Percentiles rank a stretch among this genome's conserved stretches.
These are phyloP conservation scores for Cyanocitta stelleri DNA, from an alignment of 2,113 vertebrate genomes.

Conservation along the genomic window DNA sequence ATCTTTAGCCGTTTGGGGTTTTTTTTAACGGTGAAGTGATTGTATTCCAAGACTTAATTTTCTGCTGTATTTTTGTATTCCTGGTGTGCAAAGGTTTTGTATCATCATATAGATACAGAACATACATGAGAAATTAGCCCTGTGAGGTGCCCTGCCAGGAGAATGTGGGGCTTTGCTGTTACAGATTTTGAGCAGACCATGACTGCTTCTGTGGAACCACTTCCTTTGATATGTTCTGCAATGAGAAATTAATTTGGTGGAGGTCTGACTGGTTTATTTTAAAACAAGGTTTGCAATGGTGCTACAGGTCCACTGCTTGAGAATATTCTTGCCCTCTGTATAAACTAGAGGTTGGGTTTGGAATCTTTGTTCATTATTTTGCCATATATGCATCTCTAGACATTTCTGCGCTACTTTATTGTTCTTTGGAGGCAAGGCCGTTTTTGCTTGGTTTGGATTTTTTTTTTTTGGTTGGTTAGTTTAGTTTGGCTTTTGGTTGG, in stretches of 20 bases:
- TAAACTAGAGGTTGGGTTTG: neutral
- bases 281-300: neutral
- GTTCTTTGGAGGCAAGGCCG: neutral
- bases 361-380: neutral
- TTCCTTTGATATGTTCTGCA: neutral
- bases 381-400: neutral
- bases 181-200: neutral
- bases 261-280: neutral
- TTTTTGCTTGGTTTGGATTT: neutral
- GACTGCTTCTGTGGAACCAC: neutral
- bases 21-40: neutral
- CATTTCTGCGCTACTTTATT: neutral
- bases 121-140: neutral
- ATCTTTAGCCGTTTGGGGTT: fast-evolving
- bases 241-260: neutral
- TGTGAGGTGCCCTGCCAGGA: neutral
- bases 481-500: neutral
- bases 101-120: neutral
- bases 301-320: neutral
- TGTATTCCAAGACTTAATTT: neutral
- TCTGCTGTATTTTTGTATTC: neutral
- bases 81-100: neutral
- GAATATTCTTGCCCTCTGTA: neutral
- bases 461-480: neutral
- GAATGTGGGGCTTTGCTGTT: neutral